These are phyloP conservation scores for Byasa hedistus DNA, from an alignment of 2,888 invertebrate species.

Conservation along the genomic window DNA sequence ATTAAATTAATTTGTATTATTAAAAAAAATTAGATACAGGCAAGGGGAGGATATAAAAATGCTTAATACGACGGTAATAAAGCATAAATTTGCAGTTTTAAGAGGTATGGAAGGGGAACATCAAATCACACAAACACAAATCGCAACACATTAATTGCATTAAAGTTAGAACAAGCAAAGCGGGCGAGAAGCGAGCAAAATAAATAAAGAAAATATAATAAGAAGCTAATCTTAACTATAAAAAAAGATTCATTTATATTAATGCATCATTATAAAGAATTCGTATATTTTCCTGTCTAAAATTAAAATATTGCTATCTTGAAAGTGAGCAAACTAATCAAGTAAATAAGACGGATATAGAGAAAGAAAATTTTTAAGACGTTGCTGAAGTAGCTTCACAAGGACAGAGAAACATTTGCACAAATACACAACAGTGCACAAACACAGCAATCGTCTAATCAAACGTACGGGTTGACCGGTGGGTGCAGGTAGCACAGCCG, in stretches of 20 bases:
- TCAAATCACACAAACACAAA: slow-evolving; percentile 77
- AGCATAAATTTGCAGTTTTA: slow-evolving; percentile 10
- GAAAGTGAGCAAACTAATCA: neutral
- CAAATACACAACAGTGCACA: slow-evolving; percentile 60
- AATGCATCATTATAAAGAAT: neutral
- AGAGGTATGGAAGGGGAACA: slow-evolving; percentile 39
- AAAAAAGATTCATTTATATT: neutral
- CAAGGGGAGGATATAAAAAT: neutral
- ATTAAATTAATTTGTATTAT: too few species aligned
- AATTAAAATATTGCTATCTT: too few species aligned
- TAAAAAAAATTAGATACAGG: neutral
- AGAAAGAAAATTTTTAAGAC: neutral
- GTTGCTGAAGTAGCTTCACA: slow-evolving; percentile 31
- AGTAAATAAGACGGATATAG: neutral
- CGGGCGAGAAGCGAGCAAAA: slow-evolving; percentile 35
- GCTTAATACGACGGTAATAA: slow-evolving; percentile 2
- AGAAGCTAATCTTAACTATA: slow-evolving; percentile 3
- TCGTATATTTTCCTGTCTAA: neutral
- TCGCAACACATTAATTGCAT: slow-evolving; percentile 69
- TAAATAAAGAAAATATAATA: slow-evolving; percentile 10
- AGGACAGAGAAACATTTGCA: slow-evolving; percentile 42
- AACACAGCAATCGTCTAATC: slow-evolving; percentile 46
- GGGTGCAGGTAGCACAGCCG: slow-evolving; percentile 68
- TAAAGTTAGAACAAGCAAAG: slow-evolving; percentile 55
- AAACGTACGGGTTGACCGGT: slow-evolving; percentile 67